Evolutionary conservation across 2,888 invertebrate genomes (phyloP).

Genomic region (Cancer borealis): DNA sequence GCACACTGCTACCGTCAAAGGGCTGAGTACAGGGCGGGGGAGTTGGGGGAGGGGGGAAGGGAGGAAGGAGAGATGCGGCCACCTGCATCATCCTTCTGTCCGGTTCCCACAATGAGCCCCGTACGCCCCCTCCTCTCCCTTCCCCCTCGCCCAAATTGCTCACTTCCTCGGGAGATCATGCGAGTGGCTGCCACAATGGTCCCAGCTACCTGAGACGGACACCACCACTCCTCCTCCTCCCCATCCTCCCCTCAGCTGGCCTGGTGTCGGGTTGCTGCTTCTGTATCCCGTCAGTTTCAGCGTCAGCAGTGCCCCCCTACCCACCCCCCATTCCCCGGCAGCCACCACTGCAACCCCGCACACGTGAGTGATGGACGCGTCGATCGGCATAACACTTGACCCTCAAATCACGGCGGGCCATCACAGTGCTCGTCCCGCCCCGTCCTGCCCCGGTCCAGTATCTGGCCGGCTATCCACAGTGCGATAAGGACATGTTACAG

Average conservation of each 20-base stretch:
- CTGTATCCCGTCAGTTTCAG: background rate
- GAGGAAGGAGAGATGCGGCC: background rate
- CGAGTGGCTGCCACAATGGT: conserved; percentile 64
- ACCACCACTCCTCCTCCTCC: background rate
- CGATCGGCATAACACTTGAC: background rate
- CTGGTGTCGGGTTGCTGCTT: conserved; percentile 24
- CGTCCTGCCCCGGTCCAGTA: background rate
- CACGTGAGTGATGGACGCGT: background rate
- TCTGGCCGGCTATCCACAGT: background rate
- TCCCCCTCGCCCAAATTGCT: conserved; percentile 62
- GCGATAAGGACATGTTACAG: background rate
- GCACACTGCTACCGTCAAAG: no score
- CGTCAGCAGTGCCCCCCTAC: background rate
- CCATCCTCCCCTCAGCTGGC: conserved; percentile 2
- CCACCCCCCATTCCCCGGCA: background rate
- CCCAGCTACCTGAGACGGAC: conserved; percentile 62
- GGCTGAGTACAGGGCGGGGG: background rate
- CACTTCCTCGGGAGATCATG: conserved; percentile 66
- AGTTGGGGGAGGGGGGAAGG: background rate
- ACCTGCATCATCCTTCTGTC: conserved; percentile 61
- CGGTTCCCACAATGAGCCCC: conserved; percentile 60
- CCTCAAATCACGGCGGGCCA: background rate
- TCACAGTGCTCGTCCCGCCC: background rate
- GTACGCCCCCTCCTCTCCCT: conserved; percentile 14
- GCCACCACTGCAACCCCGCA: background rate